Percentiles rank a stretch among this genome's conserved stretches.
phyloP scores from a whole-genome alignment of 2,888 invertebrate genomes.

The Cerastis rubricosa region DNA sequence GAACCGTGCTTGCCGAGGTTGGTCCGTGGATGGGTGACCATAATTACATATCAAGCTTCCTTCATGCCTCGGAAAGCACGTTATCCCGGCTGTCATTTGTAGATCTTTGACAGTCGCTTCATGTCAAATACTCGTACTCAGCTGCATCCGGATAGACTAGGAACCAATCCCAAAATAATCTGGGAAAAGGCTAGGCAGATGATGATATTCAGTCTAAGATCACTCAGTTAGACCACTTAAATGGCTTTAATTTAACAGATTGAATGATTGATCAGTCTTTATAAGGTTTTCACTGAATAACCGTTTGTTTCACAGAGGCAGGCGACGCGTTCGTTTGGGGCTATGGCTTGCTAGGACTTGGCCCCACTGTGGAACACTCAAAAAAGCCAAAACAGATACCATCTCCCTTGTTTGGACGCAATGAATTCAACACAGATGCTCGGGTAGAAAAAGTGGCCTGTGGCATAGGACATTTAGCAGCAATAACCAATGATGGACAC shows the following conservation, averaged over 20 bases:
- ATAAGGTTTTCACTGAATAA: neutral
- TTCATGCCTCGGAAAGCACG: too few relatives aligned
- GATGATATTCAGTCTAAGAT: neutral
- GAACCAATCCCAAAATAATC: too few relatives aligned
- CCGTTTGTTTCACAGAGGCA: constrained; percentile 90
- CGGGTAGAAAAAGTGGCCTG: constrained; percentile 92
- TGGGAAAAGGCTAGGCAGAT: too few relatives aligned
- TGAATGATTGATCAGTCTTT: neutral
- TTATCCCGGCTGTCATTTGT: too few relatives aligned
- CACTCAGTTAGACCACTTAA: neutral
- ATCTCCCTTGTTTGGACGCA: constrained; percentile 95
- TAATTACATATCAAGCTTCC: too few relatives aligned
- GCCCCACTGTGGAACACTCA: constrained; percentile 94
- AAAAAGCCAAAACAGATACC: constrained; percentile 94
- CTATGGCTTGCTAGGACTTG: constrained; percentile 97
- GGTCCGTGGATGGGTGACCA: too few relatives aligned
- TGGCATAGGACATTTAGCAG: constrained; percentile 94
- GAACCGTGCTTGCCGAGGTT: too few relatives aligned
- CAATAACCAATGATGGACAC: constrained; percentile 95
- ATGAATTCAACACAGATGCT: constrained; percentile 94
- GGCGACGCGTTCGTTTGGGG: constrained; percentile 98
- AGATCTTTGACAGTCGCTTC: too few relatives aligned
- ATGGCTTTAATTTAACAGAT: neutral
- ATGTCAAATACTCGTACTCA: too few relatives aligned
- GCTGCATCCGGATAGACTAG: too few relatives aligned